These are phyloP conservation scores for Pao palembangensis DNA, from an alignment of 2,113 vertebrate species.

Conservation along the genomic window DNA sequence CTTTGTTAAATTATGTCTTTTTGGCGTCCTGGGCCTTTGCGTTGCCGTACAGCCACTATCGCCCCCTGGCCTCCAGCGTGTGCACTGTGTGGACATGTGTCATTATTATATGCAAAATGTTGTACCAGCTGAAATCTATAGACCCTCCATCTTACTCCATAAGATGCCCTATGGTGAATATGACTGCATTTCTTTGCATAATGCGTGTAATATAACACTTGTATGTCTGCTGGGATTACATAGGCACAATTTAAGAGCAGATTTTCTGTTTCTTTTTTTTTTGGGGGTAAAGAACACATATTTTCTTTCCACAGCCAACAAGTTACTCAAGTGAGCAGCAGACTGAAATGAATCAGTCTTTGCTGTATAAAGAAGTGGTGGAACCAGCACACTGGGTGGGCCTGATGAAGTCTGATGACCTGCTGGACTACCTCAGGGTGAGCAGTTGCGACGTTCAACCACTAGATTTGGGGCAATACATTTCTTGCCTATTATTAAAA, in stretches of 20 bases:
- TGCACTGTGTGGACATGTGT: conserved; percentile 97
- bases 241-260: neutral
- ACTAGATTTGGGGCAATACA: no score
- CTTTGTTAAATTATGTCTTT: conserved; percentile 86
- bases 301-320: conserved; percentile 41
- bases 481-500: neutral
- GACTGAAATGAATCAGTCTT: conserved; percentile 69
- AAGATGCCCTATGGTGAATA: conserved; percentile 82
- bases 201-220: neutral
- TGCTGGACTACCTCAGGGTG: conserved; percentile 91
- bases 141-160: conserved; percentile 78
- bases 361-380: conserved; percentile 78
- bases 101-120: conserved; percentile 97
- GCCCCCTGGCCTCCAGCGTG: conserved; percentile 88
- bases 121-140: conserved; percentile 92
- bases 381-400: conserved; percentile 95
- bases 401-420: conserved; percentile 78
- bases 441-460: conserved; percentile 23
- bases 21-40: conserved; percentile 95
- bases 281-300: neutral
- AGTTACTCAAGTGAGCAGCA: neutral
- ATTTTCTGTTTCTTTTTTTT: neutral
- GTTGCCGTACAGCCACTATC: conserved; percentile 89
- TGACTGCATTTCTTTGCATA: neutral
- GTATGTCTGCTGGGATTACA: neutral